Evolutionary conservation across 2,888 invertebrate species (phyloP), one percentile per base, ranked within the genome.

Genomic region (Aphidoletes aphidimyza): DNA sequence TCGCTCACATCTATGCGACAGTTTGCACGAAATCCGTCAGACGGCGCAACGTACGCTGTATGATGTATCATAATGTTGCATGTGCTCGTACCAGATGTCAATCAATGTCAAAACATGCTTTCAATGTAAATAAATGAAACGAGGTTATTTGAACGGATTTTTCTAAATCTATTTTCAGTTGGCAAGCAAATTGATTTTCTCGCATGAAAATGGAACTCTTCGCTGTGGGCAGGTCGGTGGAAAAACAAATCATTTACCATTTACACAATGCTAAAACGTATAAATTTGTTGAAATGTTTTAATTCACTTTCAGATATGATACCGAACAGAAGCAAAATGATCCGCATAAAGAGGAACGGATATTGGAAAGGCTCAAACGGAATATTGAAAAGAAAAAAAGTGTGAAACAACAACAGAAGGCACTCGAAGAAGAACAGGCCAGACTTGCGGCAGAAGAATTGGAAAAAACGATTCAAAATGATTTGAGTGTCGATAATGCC

Each of bases 161-260:
- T 36, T 36, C 36, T 34, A 5, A n/a, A 54, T 54, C 11, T 54
- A 22, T 26, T 47, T 47, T 36, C 78, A 8, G 3, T 14, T 14
- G 34, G 6, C 11, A 19, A 78, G 11, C 3, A 34, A 36, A 78
- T 78, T 36, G 6, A 22, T 36, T 8, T 17, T 34, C 34, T 78
- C n/a, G n/a, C n/a, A n/a, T 36, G 34, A 84, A 37, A 86, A 94
- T 94, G 94, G 94, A 94, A 90, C 91, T 94, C 86, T 94, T 94
- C 88, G 91, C 94, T 86, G 92, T 94, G 84, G 93, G 94, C 88
- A 92, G 94, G 94, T 94, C 90, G 87, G 87, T 11, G 78, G 17
- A 87, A 86, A 30, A 26, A 84, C 19, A 0, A 5, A 39, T 36
- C 9, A 84, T 42, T 81, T n/a, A n/a, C n/a, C n/a, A 42, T 36